Conservation (phyloP, 2,797 vertebrate species). For the Taeniopygia guttata region DNA sequence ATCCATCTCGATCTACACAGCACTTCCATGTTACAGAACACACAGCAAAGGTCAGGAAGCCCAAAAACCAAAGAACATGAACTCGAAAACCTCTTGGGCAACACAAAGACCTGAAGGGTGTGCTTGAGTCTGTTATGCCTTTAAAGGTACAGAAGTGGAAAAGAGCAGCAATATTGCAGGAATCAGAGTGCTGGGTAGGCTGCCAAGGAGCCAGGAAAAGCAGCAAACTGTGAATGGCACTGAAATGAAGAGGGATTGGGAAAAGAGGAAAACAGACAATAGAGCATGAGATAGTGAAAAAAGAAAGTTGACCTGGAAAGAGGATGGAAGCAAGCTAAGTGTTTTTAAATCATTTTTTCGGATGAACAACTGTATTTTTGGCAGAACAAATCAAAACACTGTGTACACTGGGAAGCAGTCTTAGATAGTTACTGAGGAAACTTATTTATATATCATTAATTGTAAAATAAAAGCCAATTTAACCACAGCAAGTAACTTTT, state of each 20-base stretch:
- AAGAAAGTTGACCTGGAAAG: neutral
- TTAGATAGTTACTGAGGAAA: neutral
- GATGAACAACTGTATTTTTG: neutral
- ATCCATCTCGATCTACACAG: neutral
- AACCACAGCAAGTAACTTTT: neutral
- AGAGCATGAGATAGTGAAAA: neutral
- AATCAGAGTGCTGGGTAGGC: neutral
- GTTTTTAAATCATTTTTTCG: neutral
- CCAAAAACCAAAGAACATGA: neutral
- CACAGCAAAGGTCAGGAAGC: neutral
- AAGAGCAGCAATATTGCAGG: neutral
- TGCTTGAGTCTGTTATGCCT: neutral
- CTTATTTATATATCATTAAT: neutral
- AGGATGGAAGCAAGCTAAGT: neutral
- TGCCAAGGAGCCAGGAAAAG: neutral
- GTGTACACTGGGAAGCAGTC: neutral
- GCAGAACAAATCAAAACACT: neutral
- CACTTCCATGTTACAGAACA: neutral
- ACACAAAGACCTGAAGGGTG: neutral
- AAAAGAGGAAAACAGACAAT: neutral
- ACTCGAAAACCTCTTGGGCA: neutral
- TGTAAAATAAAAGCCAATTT: neutral
- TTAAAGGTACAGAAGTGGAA: neutral
- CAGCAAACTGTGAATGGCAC: neutral
- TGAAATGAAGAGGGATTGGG: neutral